phyloP scores from a whole-genome alignment of 2,888 invertebrate genomes.

The Drosophila kokeensis region DNA sequence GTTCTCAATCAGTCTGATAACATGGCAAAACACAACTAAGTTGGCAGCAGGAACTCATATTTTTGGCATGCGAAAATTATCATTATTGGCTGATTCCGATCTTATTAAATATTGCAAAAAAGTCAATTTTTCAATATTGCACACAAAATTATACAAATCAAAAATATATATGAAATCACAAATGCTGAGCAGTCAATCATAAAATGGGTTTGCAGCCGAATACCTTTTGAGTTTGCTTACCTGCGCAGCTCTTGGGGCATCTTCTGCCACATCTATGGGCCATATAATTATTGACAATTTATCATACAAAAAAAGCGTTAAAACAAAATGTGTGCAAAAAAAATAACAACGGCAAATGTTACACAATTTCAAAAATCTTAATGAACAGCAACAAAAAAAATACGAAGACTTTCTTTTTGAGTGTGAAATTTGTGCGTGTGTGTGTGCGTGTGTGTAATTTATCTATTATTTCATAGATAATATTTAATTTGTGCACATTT shows the following conservation, averaged over 20 bases:
- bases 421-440: constrained; percentile 9
- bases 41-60: not conserved
- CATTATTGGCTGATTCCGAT: not conserved
- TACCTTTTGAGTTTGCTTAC: constrained; percentile 23
- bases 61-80: not conserved
- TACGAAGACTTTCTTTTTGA: constrained; percentile 58
- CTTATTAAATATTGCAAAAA: constrained; percentile 28
- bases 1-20: not conserved
- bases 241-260: constrained; percentile 22
- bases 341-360: constrained; percentile 38
- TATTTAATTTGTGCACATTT: constrained; percentile 20
- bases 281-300: constrained; percentile 63
- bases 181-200: constrained; percentile 50
- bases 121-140: constrained; percentile 23
- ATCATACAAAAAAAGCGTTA: constrained; percentile 32
- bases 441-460: constrained; percentile 2
- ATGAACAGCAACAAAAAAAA: constrained; percentile 15
- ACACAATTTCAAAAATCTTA: constrained; percentile 57
- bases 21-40: not conserved
- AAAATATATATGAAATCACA: constrained; percentile 23
- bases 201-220: constrained; percentile 27
- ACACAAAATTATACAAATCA: constrained; percentile 6
- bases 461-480: constrained; percentile 20
- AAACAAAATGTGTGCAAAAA: constrained; percentile 22
- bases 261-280: constrained; percentile 44